phyloP scores from a whole-genome alignment of 2,797 vertebrate genomes.

The Carapus acus region DNA sequence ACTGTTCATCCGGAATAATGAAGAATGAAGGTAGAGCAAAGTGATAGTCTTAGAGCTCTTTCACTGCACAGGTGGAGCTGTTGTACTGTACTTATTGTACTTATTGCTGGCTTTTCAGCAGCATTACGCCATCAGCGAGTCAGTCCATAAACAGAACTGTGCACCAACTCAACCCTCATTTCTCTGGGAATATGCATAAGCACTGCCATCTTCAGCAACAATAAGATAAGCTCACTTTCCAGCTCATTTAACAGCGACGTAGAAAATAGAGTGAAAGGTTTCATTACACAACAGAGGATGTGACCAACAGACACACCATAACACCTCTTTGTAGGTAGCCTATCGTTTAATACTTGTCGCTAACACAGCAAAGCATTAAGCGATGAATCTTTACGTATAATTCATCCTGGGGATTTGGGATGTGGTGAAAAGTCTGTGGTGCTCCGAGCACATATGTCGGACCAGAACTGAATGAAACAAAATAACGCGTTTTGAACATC shows the following conservation, averaged over 20 bases:
- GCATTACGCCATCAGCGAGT: conserved; percentile 33
- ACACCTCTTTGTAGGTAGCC: conserved; percentile 12
- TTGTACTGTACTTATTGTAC: conserved; percentile 47
- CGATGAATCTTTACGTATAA: conserved; percentile 44
- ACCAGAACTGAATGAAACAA: conserved; percentile 51
- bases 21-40: conserved; percentile 42
- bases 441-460: conserved; percentile 46
- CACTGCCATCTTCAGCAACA: conserved; percentile 6
- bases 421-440: conserved; percentile 43
- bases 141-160: conserved; percentile 15
- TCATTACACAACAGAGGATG: conserved; percentile 33
- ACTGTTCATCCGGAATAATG: conserved; percentile 48
- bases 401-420: conserved; percentile 38
- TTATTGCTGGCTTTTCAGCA: conserved; percentile 54
- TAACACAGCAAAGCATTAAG: conserved; percentile 47
- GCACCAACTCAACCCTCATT: no score
- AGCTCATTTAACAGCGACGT: conserved; percentile 13
- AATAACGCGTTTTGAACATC: conserved; percentile 44
- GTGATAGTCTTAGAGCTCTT: conserved; percentile 47
- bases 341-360: conserved; percentile 33
- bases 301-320: conserved; percentile 16
- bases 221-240: conserved; percentile 11
- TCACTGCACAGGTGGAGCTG: conserved; percentile 37
- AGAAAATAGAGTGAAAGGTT: conserved; percentile 11
- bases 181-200: neutral